Percentiles rank a stretch among this genome's conserved stretches.
Evolutionary conservation across 2,888 invertebrate genomes (phyloP).

Genomic region (Spicauda simplicius): DNA sequence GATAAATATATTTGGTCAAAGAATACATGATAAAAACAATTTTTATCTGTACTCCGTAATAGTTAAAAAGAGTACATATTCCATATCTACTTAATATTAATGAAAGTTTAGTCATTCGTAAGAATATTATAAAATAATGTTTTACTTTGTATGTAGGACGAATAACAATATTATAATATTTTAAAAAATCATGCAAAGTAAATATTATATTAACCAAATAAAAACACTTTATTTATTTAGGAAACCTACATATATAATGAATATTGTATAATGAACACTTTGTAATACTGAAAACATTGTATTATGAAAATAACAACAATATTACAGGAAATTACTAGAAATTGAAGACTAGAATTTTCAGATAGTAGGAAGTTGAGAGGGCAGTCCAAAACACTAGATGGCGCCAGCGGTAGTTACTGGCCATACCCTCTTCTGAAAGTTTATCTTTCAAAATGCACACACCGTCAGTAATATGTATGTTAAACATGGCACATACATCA

Average conservation of each 20-base stretch:
- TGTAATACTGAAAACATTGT: neutral
- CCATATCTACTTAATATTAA: no score
- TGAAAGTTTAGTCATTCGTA: no score
- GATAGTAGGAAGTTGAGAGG: neutral
- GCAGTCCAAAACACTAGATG: neutral
- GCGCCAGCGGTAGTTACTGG: neutral
- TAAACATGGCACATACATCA: no score
- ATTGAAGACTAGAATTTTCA: neutral
- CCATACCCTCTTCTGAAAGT: neutral
- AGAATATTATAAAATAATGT: no score
- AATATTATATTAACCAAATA: no score
- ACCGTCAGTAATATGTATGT: no score
- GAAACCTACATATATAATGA: constrained; percentile 1
- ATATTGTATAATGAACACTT: constrained; percentile 6
- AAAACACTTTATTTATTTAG: neutral
- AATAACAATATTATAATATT: no score
- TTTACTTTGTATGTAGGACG: no score
- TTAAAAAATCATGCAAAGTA: no score
- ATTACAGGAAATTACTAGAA: neutral
- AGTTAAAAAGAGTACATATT: no score
- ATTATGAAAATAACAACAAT: neutral
- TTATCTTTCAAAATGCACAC: no score
- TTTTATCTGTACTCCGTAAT: neutral
- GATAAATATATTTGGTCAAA: constrained; percentile 27
- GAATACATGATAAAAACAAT: constrained; percentile 14